Percentiles rank a stretch among this genome's conserved stretches.
Evolutionary conservation across 1,140 invertebrate genomes (phyloP).

Genomic region (Aphelinus atriplicis): DNA sequence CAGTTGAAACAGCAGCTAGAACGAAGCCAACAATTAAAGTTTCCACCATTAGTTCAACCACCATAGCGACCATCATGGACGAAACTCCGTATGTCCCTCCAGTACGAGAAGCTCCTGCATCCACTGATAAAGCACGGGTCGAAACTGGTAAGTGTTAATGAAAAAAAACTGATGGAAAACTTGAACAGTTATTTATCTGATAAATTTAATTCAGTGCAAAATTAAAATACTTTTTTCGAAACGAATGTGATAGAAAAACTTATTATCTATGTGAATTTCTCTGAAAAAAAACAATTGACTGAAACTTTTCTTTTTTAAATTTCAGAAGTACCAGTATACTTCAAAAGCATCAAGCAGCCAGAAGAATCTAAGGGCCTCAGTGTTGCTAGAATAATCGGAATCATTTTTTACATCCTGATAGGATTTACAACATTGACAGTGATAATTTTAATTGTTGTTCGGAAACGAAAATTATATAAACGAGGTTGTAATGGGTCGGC

Average conservation of each 20-base stretch:
- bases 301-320: neutral
- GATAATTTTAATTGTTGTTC: conserved; percentile 48
- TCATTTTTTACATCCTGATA: conserved; percentile 51
- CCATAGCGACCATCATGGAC: conserved; percentile 36
- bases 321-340: conserved; percentile 42
- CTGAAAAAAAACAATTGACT: too few species aligned
- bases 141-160: conserved; percentile 28
- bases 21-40: conserved; percentile 45
- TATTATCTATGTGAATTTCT: neutral
- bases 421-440: conserved; percentile 46
- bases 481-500: conserved; percentile 54
- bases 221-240: too few species aligned
- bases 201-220: too few species aligned
- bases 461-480: conserved; percentile 54
- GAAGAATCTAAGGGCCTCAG: conserved; percentile 41
- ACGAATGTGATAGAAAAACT: too few species aligned
- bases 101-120: conserved; percentile 37
- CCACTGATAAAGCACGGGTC: conserved; percentile 27
- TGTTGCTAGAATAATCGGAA: conserved; percentile 49
- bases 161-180: too few species aligned
- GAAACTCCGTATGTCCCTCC: conserved; percentile 44
- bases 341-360: conserved; percentile 44
- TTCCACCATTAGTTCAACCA: conserved; percentile 18
- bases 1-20: conserved; percentile 26
- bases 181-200: too few species aligned